Percentiles rank a stretch among this genome's conserved stretches.
Evolutionary conservation across 2,113 vertebrate species (phyloP).

Genomic region (Pseudopodoces humilis): DNA sequence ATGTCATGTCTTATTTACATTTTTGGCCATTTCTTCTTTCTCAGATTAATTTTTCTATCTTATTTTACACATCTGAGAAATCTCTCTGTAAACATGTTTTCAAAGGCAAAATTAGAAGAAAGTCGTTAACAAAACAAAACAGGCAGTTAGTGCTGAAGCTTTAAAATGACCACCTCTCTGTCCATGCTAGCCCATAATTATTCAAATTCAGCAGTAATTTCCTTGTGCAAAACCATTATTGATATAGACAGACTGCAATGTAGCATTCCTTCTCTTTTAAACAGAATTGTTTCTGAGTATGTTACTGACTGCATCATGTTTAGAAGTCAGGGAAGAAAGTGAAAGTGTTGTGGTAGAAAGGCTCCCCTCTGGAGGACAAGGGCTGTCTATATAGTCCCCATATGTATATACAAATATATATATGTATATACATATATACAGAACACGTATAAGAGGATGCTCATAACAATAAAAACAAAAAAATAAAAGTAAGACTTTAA

Average conservation of each 20-base stretch:
- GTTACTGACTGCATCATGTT: neutral
- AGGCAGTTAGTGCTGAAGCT: neutral
- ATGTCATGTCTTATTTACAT: neutral
- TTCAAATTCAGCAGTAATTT: neutral
- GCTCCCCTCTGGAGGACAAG: neutral
- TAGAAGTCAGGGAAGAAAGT: neutral
- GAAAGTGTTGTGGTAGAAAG: neutral
- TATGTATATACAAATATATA: too few relatives aligned
- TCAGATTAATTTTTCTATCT: neutral
- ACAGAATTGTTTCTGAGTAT: neutral
- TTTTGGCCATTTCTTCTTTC: neutral
- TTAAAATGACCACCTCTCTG: neutral
- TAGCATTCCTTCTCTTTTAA: neutral
- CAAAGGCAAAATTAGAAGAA: neutral
- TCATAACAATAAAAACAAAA: neutral
- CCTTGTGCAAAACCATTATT: neutral
- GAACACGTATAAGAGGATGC: neutral
- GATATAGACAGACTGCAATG: neutral
- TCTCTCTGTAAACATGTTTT: neutral
- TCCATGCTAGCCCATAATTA: neutral
- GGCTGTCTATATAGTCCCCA: neutral
- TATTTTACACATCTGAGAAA: neutral
- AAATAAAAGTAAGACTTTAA: neutral
- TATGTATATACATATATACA: neutral
- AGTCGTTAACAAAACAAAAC: neutral